Conservation (phyloP, 1,140 invertebrate genomes). For the Pemphigus obesinymphae region DNA sequence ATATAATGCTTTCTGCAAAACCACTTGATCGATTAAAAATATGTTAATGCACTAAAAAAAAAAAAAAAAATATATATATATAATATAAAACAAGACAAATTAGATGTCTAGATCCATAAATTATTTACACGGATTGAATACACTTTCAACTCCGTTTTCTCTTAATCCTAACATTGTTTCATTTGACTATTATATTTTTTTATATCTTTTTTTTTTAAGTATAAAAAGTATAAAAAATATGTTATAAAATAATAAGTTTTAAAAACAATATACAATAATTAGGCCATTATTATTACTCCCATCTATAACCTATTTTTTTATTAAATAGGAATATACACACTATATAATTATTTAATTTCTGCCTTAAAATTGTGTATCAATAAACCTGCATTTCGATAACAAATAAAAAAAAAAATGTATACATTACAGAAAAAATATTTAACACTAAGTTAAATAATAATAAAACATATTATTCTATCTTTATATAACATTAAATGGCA, state of each 20-base stretch:
- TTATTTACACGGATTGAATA: conserved; percentile 28
- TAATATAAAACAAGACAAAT: conserved; percentile 23
- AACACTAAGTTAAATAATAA: conserved; percentile 29
- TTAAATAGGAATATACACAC: conserved; percentile 4
- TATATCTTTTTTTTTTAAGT: conserved; percentile 22
- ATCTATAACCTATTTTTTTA: not conserved
- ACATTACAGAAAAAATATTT: conserved; percentile 21
- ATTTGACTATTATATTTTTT: conserved; percentile 37
- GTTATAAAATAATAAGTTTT: conserved; percentile 37
- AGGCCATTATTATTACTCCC: conserved; percentile 6
- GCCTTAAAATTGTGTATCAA: conserved; percentile 27
- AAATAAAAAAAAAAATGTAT: conserved; percentile 29
- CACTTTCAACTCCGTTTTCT: not conserved
- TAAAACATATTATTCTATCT: conserved; percentile 22
- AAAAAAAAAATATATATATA: not conserved
- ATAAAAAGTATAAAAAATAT: conserved; percentile 42
- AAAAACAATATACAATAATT: conserved; percentile 25
- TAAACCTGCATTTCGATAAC: conserved; percentile 35
- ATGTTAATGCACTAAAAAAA: conserved; percentile 37
- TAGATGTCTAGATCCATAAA: conserved; percentile 19
- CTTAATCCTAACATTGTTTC: conserved; percentile 37
- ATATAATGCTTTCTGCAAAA: conserved; percentile 38
- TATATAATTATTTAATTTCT: conserved; percentile 5
- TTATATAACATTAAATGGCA: conserved; percentile 31
- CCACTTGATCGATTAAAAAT: conserved; percentile 41